phyloP scores from a whole-genome alignment of 1,140 invertebrate species.

The Himalopsyche phryganea region DNA sequence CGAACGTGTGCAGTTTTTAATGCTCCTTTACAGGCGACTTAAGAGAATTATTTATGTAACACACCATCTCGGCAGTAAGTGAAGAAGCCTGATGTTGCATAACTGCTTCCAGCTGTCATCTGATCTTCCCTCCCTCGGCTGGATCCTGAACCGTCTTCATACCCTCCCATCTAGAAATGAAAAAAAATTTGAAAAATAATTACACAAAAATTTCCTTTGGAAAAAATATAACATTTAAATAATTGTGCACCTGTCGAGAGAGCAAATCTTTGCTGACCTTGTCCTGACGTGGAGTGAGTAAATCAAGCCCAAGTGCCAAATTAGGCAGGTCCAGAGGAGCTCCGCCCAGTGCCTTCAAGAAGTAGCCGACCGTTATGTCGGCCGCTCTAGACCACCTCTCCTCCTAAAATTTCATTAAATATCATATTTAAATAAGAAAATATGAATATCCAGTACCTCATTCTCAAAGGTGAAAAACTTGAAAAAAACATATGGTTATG shows the following conservation, averaged over 20 bases:
- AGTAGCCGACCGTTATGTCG: slow-evolving; percentile 55
- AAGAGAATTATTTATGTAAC: too few relatives aligned
- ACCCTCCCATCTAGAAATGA: not conserved
- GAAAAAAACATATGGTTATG: too few relatives aligned
- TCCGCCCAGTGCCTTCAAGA: slow-evolving; percentile 50
- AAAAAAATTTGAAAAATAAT: too few relatives aligned
- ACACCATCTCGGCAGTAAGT: slow-evolving; percentile 14
- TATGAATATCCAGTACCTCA: too few relatives aligned
- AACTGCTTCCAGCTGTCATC: slow-evolving; percentile 11
- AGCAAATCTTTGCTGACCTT: slow-evolving; percentile 6
- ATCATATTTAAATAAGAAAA: too few relatives aligned
- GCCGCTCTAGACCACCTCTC: slow-evolving; percentile 37
- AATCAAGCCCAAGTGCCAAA: slow-evolving; percentile 25
- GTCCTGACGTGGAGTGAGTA: slow-evolving; percentile 20
- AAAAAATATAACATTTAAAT: not conserved
- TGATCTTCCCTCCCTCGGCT: slow-evolving; percentile 13
- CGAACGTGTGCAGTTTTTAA: too few relatives aligned
- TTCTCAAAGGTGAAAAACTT: too few relatives aligned
- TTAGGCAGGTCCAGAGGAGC: slow-evolving; percentile 28
- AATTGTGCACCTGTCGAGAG: slow-evolving; percentile 9
- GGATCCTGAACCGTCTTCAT: slow-evolving; percentile 15
- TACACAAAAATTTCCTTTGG: too few relatives aligned
- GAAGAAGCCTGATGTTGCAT: slow-evolving; percentile 10
- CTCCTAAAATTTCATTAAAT: slow-evolving; percentile 18
- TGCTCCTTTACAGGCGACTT: too few relatives aligned